A percentile compares a stretch with the other conserved stretches of the same genome.
phyloP scores from a whole-genome alignment of 2,113 vertebrate species.

The Tinamus guttatus region DNA sequence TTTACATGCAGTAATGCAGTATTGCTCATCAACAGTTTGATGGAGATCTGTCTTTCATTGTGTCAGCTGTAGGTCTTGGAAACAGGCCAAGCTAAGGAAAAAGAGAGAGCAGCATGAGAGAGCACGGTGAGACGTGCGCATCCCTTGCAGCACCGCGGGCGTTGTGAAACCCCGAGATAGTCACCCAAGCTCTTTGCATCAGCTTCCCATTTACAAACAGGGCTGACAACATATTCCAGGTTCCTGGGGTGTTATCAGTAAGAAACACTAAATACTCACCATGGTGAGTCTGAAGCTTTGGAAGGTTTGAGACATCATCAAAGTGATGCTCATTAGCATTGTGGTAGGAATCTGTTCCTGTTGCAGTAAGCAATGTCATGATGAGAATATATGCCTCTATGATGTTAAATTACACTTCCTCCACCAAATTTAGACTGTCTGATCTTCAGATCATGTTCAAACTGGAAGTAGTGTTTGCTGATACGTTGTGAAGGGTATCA shows the following conservation, averaged over 20 bases:
- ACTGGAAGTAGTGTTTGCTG: not conserved
- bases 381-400: not conserved
- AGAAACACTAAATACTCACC: not conserved
- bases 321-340: not conserved
- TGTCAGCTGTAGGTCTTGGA: conserved; percentile 59
- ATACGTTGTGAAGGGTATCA: not conserved
- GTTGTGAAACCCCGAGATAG: not conserved
- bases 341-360: not conserved
- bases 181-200: not conserved
- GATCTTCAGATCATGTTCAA: not conserved
- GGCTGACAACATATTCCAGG: not conserved
- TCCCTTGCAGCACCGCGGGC: not conserved
- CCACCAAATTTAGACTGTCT: not conserved
- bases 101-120: not conserved
- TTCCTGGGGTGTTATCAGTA: too few relatives aligned
- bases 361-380: not conserved
- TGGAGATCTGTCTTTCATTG: conserved; percentile 66
- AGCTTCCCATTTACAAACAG: not conserved
- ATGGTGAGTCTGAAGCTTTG: not conserved
- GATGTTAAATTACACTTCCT: not conserved
- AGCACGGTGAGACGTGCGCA: not conserved
- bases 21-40: not conserved
- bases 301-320: not conserved
- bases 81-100: not conserved
- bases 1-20: not conserved